A percentile compares a stretch with the other conserved stretches of the same genome.
phyloP scores from a whole-genome alignment of 2,888 invertebrate genomes.

The Bellardia pandia region DNA sequence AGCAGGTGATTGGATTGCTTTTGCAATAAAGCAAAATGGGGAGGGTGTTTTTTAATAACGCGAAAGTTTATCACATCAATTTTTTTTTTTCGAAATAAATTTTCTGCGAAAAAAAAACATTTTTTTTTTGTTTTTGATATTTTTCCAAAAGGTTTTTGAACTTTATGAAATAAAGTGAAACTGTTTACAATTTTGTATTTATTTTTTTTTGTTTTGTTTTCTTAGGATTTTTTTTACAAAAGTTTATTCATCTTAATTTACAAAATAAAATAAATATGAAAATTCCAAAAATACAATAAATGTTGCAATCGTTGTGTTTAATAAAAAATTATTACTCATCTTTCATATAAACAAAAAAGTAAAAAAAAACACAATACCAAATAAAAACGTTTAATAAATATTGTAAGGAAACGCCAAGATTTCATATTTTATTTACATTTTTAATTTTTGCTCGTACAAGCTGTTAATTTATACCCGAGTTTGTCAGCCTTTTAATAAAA shows the following conservation, averaged over 20 bases:
- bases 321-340: conserved; percentile 49
- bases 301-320: conserved; percentile 53
- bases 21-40: not conserved
- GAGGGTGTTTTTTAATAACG: conserved; percentile 28
- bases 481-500: conserved; percentile 10
- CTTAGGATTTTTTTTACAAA: conserved; percentile 26
- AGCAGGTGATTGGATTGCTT: conserved; percentile 43
- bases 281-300: conserved; percentile 1
- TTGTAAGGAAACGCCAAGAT: conserved; percentile 62
- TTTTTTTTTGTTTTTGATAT: conserved; percentile 34
- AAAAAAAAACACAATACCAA: not conserved
- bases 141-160: conserved; percentile 67
- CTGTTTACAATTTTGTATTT: conserved; percentile 46
- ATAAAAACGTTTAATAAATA: conserved; percentile 20
- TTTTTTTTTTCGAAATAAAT: conserved; percentile 14
- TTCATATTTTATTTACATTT: conserved; percentile 35
- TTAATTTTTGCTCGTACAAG: not conserved
- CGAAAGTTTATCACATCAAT: conserved; percentile 46
- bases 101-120: not conserved
- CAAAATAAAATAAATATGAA: conserved; percentile 53
- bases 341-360: conserved; percentile 56
- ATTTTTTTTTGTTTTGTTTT: not conserved
- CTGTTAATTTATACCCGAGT: not conserved
- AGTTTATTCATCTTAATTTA: conserved; percentile 70
- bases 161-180: conserved; percentile 64